Percentiles rank a stretch among this genome's conserved stretches.
Conservation (phyloP, 2,113 vertebrate genomes). For the Engystomops pustulosus region DNA sequence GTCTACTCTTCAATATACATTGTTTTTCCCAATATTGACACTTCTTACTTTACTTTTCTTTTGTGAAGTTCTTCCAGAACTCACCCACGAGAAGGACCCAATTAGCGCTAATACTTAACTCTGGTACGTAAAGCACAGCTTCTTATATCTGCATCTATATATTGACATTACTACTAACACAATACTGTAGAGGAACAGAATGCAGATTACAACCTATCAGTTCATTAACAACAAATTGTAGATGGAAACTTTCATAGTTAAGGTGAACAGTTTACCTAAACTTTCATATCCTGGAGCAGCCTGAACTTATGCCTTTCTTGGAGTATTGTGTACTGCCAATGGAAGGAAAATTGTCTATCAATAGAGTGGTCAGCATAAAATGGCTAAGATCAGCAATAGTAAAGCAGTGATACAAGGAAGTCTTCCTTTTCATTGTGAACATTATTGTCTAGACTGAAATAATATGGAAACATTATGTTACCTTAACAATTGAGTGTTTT, state of each 20-base stretch:
- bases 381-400: no score
- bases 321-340: no score
- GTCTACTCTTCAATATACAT: background rate
- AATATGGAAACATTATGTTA: no score
- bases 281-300: no score
- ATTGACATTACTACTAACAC: background rate
- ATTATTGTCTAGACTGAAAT: no score
- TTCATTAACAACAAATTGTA: background rate
- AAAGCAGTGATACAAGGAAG: no score
- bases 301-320: no score
- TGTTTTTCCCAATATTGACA: background rate
- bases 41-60: background rate
- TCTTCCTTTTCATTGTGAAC: no score
- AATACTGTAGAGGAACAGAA: background rate
- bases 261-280: background rate
- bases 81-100: background rate
- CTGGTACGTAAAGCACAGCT: background rate
- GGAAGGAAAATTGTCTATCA: no score
- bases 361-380: no score
- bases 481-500: no score
- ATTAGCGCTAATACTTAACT: background rate
- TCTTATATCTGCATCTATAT: slow-evolving; percentile 1
- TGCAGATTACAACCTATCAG: background rate
- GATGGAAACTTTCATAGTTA: background rate
- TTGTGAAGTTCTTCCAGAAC: background rate